Base-by-base conservation (phyloP, 2,888 invertebrate genomes). In the Epsilonema sp. region DNA sequence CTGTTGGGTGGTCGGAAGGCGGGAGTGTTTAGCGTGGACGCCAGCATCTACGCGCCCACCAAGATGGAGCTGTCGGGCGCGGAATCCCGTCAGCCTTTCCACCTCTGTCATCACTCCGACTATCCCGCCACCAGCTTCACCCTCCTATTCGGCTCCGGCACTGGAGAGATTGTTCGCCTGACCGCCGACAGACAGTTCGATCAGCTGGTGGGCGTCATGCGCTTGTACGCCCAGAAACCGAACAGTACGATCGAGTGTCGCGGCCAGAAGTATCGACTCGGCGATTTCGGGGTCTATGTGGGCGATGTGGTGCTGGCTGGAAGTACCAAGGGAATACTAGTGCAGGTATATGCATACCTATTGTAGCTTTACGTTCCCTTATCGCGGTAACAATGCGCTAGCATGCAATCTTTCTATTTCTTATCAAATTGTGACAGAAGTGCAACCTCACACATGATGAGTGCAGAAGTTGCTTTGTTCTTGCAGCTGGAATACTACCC, bases 81-180 rank as follows among this genome's bases (percentile, higher is more conserved):
- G n/a, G n/a, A n/a, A n/a, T n/a, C n/a, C n/a, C n/a, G n/a, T n/a
- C n/a, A n/a, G n/a, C n/a, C n/a, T n/a, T n/a, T 31, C 8, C 31
- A 31, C 16, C 25, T 44, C n/a, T 44, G 37, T 19, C 44, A 44
- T 13, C 44, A 44, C 25, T n/a, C 23, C 37, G 44, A 37, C 16
- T 44, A 37, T 22, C 44, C 44, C 2, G 24, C 5, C 16, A 24
- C 22, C 44, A 44, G 37, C 19, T 44, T 44, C 36, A 25, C 42
- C n/a, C 5, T 42, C 13, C 3, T 25, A 13, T 8, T 16, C 22
- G n/a, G n/a, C n/a, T 19, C 13, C n/a, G n/a, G 38, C 38, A 16
- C 4, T 4, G 13, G 8, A n/a, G 13, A 4, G 38, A 16, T n/a
- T n/a, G n/a, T n/a, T n/a, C n/a, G n/a, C n/a, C n/a, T n/a, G n/a